Conservation (phyloP, 2,888 invertebrate genomes). For the Saturnia pavonia region DNA sequence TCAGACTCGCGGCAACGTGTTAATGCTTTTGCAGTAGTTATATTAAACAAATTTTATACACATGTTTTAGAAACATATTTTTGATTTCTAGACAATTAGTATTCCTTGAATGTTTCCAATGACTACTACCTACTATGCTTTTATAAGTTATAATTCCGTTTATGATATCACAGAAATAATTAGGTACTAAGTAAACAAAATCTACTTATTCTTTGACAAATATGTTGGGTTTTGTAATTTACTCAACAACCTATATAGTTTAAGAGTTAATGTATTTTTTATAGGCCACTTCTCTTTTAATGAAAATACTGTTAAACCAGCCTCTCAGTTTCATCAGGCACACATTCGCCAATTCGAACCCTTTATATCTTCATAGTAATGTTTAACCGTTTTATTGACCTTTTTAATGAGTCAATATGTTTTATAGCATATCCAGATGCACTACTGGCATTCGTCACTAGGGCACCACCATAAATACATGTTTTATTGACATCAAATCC, state of each 20-base stretch:
- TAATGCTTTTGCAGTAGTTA: background rate
- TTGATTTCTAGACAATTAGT: too few relatives aligned
- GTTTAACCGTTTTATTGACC: conserved; percentile 12
- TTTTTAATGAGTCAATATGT: conserved; percentile 34
- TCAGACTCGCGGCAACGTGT: conserved; percentile 16
- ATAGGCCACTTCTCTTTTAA: background rate
- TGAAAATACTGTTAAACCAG: background rate
- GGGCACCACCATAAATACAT: conserved; percentile 31
- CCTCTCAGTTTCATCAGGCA: background rate
- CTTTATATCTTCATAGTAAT: conserved; percentile 10
- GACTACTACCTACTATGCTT: too few relatives aligned
- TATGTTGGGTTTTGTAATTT: background rate
- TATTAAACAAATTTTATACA: background rate
- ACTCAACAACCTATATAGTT: background rate
- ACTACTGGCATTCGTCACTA: conserved; percentile 26
- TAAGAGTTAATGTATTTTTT: background rate
- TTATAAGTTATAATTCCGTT: too few relatives aligned
- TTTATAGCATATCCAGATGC: conserved; percentile 40
- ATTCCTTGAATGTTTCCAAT: too few relatives aligned
- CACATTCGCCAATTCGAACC: background rate
- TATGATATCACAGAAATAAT: too few relatives aligned
- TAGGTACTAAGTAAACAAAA: too few relatives aligned
- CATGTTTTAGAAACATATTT: too few relatives aligned
- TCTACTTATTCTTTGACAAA: too few relatives aligned
- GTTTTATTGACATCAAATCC: conserved; percentile 36